Percentiles rank a stretch among this genome's conserved stretches.
Evolutionary conservation across 2,888 invertebrate species (phyloP).

Genomic region (Miltochrista miniata): DNA sequence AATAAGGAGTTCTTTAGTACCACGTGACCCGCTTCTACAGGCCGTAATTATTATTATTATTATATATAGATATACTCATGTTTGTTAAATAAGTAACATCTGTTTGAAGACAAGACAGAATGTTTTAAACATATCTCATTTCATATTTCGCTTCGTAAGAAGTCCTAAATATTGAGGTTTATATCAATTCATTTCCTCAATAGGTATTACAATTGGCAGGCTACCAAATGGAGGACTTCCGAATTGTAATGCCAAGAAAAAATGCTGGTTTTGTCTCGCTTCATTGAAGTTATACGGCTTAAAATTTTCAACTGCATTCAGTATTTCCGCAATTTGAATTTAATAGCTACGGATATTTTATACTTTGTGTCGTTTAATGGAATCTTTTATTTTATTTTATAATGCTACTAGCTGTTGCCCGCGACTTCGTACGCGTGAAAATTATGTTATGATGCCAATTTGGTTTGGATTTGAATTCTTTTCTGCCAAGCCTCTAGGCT

Average conservation of each 20-base stretch:
- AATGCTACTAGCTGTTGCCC: too few species aligned
- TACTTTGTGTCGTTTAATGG: not conserved
- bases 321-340: slow-evolving; percentile 7
- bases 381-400: not conserved
- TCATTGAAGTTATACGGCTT: slow-evolving; percentile 36
- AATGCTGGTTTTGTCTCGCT: slow-evolving; percentile 50
- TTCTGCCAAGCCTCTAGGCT: too few species aligned
- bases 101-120: slow-evolving; percentile 14
- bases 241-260: slow-evolving; percentile 60
- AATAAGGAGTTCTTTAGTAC: too few species aligned
- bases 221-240: slow-evolving; percentile 49
- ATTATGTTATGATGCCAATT: too few species aligned
- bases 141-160: slow-evolving; percentile 20
- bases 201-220: slow-evolving; percentile 61
- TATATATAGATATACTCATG: not conserved
- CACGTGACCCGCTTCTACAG: too few species aligned
- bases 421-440: too few species aligned
- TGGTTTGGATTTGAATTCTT: too few species aligned
- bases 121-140: slow-evolving; percentile 28
- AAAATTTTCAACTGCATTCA: slow-evolving; percentile 17
- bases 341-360: not conserved
- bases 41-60: too few species aligned
- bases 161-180: slow-evolving; percentile 27
- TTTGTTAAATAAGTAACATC: not conserved
- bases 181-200: slow-evolving; percentile 58